Evolutionary conservation across 2,113 vertebrate species (phyloP).

Genomic region (Excalfactoria chinensis): DNA sequence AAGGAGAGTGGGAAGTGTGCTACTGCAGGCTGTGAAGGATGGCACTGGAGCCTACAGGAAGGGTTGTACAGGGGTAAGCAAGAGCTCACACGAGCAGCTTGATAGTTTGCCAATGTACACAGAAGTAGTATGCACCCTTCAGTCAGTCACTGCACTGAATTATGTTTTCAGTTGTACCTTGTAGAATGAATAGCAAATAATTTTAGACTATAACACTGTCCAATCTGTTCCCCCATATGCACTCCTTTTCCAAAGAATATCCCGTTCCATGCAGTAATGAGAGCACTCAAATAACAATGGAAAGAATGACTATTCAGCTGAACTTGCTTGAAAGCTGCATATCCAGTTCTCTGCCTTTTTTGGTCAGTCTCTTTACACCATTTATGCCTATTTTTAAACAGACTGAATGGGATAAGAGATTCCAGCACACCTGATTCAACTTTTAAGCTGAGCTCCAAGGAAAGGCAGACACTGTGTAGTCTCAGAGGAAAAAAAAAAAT

Average conservation of each 20-base stretch:
- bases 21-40: not conserved
- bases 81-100: conserved; percentile 3
- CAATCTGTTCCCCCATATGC: conserved; percentile 43
- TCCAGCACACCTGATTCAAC: conserved; percentile 29
- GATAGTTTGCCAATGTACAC: conserved; percentile 8
- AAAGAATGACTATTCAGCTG: conserved; percentile 62
- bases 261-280: conserved; percentile 55
- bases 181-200: conserved; percentile 43
- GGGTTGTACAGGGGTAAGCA: not conserved
- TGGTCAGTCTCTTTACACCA: conserved; percentile 40
- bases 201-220: conserved; percentile 43
- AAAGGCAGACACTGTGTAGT: not conserved
- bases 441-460: not conserved
- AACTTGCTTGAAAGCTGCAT: conserved; percentile 31
- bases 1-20: not conserved
- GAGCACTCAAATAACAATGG: conserved; percentile 53
- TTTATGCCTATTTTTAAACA: conserved; percentile 56
- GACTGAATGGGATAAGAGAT: not conserved
- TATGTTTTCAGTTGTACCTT: conserved; percentile 52
- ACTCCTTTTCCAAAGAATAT: conserved; percentile 66
- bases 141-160: conserved; percentile 30
- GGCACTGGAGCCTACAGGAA: not conserved
- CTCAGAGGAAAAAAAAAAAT: not conserved
- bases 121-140: not conserved
- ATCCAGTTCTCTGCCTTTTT: conserved; percentile 68